Base-by-base conservation (phyloP, 2,797 vertebrate species). In the Apodemus agrarius region DNA sequence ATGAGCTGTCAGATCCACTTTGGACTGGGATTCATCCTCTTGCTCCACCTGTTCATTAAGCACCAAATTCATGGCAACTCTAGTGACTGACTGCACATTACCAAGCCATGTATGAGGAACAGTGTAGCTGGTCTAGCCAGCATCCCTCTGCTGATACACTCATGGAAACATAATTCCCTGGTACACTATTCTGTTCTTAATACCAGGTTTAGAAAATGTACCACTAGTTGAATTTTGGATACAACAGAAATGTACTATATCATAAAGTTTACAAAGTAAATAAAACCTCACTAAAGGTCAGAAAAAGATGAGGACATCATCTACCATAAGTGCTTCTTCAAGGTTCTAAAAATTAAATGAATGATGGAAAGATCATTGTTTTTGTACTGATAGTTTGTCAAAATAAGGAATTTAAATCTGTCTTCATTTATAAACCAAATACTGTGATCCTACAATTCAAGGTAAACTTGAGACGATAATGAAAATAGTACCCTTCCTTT, bases 1-100 rank as follows among this genome's bases (percentile, higher is more conserved):
- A 98, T 98, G 98, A 97, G 91, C 97, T 98, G 98, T 98, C 98
- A 98, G 98, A 98, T 98, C 97, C 98, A 98, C 94, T 98, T 98
- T 97, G 97, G 97, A 99, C 98, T 98, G 98, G 97, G 98, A 98
- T 98, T 98, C 97, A 98, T 98, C 95, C 98, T 98, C 97, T 97
- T 96, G 96, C 98, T 98, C 98, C 98, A 98, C 98, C 98, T 99
- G 98, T 98, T 99, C 98, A 98, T 98, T 98, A 98, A 98, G 92
- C 95, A 96, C 95, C 96, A 95, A 97, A 98, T 98, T 98, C 97
- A 98, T 97, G 96, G 98, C 97, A 98, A 98, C 96, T 97, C 97
- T 92, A 86, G 97, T 98, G 97, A 98, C 98, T 98, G 98, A 99
- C 95, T 98, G 98, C 97, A 1, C 98, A 98, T 98, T 99, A 98